A percentile compares a stretch with the other conserved stretches of the same genome.
Conservation (phyloP, 1,140 invertebrate species). For the Danaus melanippus region DNA sequence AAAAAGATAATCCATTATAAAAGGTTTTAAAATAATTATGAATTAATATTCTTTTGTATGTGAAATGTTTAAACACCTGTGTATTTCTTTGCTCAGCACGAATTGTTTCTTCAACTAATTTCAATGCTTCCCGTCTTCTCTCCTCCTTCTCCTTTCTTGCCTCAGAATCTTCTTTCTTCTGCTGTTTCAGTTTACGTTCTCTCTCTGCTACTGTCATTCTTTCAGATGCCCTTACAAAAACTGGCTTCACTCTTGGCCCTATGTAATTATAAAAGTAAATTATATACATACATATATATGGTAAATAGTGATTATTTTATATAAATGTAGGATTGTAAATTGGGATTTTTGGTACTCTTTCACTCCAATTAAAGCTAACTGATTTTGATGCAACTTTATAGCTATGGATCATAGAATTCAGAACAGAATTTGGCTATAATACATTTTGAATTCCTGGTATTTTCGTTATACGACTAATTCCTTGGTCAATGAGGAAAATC, state of each 20-base stretch:
- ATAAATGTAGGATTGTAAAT: too few species aligned
- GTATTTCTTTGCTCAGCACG: constrained; percentile 78
- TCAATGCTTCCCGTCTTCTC: constrained; percentile 85
- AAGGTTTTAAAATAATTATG: constrained; percentile 1
- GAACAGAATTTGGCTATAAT: too few species aligned
- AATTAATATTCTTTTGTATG: neutral
- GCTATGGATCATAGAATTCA: too few species aligned
- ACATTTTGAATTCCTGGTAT: too few species aligned
- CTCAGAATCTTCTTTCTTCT: constrained; percentile 88
- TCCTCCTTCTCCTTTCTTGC: constrained; percentile 87
- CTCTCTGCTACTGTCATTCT: constrained; percentile 95
- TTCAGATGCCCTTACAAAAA: constrained; percentile 96
- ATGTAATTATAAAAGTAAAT: constrained; percentile 5
- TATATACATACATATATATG: neutral
- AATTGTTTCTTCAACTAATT: constrained; percentile 92
- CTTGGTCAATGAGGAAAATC: too few species aligned
- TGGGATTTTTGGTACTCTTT: too few species aligned
- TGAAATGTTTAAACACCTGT: constrained; percentile 30
- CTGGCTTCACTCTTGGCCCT: constrained; percentile 92
- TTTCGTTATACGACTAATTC: too few species aligned
- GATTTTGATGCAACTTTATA: too few species aligned
- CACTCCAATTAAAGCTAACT: too few species aligned
- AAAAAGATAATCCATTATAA: too few species aligned
- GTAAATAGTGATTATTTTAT: too few species aligned
- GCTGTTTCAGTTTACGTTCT: constrained; percentile 88